A percentile compares a stretch with the other conserved stretches of the same genome.
These are phyloP conservation scores for Tyrophagus putrescentiae DNA, from an alignment of 1,140 invertebrate genomes.

Conservation along the genomic window DNA sequence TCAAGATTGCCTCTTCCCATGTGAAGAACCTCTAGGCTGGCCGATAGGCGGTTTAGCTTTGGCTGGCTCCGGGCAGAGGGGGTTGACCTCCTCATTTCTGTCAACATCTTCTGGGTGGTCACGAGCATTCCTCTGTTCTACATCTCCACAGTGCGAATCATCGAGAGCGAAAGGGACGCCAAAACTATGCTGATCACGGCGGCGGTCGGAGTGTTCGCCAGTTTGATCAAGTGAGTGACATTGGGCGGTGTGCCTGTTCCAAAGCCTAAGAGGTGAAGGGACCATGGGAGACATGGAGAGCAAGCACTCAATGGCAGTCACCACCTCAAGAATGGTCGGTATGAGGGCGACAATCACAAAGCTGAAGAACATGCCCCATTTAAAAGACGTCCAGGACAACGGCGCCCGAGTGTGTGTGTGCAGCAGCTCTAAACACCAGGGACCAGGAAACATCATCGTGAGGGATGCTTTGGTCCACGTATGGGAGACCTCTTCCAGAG, in stretches of 20 bases:
- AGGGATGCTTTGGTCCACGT: slow-evolving; percentile 87
- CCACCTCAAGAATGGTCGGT: slow-evolving; percentile 12
- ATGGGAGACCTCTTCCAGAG: slow-evolving; percentile 94
- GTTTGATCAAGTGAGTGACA: slow-evolving; percentile 52
- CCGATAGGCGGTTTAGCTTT: slow-evolving; percentile 59
- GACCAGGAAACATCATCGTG: slow-evolving; percentile 20
- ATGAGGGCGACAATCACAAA: slow-evolving; percentile 25
- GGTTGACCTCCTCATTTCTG: slow-evolving; percentile 83
- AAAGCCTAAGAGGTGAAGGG: slow-evolving; percentile 30
- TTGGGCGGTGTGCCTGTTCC: slow-evolving; percentile 55
- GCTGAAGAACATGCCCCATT: background rate
- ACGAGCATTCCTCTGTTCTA: slow-evolving; percentile 89
- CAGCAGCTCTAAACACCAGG: slow-evolving; percentile 3
- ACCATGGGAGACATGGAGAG: slow-evolving; percentile 35
- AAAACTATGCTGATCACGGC: slow-evolving; percentile 89
- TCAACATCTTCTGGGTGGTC: slow-evolving; percentile 90
- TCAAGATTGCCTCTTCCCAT: slow-evolving; percentile 92
- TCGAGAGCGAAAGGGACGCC: slow-evolving; percentile 65
- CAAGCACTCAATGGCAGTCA: slow-evolving; percentile 27
- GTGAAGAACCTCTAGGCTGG: slow-evolving; percentile 70
- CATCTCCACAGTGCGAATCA: slow-evolving; percentile 69
- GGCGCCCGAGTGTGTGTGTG: no score
- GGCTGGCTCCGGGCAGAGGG: slow-evolving; percentile 88
- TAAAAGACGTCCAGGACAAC: no score
- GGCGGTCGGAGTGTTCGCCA: slow-evolving; percentile 72